Base-by-base conservation (phyloP, 2,888 invertebrate genomes). In the Carpatolechia fugitivella region DNA sequence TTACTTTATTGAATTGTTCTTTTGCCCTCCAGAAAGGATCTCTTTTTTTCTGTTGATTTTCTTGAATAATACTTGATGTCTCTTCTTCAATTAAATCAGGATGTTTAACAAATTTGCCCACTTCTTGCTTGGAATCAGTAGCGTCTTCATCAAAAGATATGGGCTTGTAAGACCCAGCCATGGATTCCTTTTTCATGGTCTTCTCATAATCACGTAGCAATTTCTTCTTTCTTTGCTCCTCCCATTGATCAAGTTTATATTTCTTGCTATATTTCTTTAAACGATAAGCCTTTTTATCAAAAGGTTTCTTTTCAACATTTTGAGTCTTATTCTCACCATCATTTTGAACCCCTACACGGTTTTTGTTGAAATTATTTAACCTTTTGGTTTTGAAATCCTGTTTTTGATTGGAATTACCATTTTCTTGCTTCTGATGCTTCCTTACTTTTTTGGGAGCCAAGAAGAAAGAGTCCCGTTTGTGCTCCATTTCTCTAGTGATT, bases 201-300 rank as follows among this genome's bases (percentile, higher is more conserved):
- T 92, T 93, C 49, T 92, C 89, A 67, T 93, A 93, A 57, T 90
- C 83, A 30, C 89, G 82, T 6, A 93, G 66, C 36, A 93, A 74
- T 47, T 83, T 82, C 61, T 92, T 92, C 68, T 92, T 93, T 16
- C 93, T 85, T 60, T 90, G 91, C 50, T 93, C 92, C 63, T 94
- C 92, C 93, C 93, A 94, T 72, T 94, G 91, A 35, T 93, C 89
- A 16, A 94, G 79, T 78, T 93, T 94, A 60, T 92, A 93, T 69
- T 94, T 94, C 53, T 93, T 93, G 66, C 93, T 94, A 69, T 94
- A 94, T 68, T 93, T 93, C 64, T 94, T 91, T 33, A 93, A 65
- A 33, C 94, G 86, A 70, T 93, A 94, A 24, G 90, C 84, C 61
- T 93, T 93, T 68, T 94, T 94, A 65, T 94, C 92, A 72, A 94